Evolutionary conservation across 2,113 vertebrate species (phyloP).

Genomic region (Pelodiscus sinensis): DNA sequence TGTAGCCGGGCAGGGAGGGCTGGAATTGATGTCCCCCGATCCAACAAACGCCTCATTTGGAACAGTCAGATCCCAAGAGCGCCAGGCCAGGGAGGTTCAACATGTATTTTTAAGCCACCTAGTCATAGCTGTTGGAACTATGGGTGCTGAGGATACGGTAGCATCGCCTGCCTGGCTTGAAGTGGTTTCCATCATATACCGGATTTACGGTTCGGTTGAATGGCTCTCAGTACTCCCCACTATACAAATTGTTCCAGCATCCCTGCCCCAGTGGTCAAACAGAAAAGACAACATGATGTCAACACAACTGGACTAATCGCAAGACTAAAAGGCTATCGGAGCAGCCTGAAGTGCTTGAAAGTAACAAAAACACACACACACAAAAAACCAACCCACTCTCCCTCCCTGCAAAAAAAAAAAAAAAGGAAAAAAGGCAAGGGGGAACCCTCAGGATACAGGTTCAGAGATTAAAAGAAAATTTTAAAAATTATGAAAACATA

Average conservation of each 20-base stretch:
- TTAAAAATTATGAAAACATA: conserved; percentile 15
- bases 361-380: no score
- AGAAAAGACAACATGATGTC: neutral
- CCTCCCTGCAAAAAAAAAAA: no score
- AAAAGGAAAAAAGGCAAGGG: neutral
- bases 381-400: no score
- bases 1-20: no score
- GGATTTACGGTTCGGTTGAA: neutral
- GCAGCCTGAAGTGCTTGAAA: neutral
- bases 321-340: neutral
- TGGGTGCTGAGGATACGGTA: neutral
- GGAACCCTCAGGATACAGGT: neutral
- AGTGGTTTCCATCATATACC: neutral
- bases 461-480: neutral
- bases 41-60: no score
- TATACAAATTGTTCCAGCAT: neutral
- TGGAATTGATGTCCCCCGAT: no score
- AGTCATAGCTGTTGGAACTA: neutral
- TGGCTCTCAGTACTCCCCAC: neutral
- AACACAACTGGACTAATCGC: neutral
- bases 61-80: no score
- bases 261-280: neutral
- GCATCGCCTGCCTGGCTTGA: neutral
- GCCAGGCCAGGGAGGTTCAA: no score
- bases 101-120: neutral